These are phyloP conservation scores for Pemphigus obesinymphae DNA, from an alignment of 1,140 invertebrate genomes.

Conservation along the genomic window DNA sequence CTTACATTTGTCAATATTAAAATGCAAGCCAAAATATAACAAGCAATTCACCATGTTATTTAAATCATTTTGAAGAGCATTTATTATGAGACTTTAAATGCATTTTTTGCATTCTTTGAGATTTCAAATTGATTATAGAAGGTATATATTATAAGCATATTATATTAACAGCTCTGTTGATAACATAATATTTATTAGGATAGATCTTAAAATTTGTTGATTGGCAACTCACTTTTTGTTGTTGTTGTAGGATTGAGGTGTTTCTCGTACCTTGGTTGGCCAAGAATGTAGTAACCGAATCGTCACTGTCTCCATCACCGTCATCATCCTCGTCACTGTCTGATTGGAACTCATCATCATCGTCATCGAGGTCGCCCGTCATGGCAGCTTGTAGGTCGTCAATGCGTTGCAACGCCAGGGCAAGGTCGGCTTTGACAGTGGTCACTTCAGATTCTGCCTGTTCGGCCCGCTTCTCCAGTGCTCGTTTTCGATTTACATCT, in stretches of 20 bases:
- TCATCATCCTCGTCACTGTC: slow-evolving; percentile 35
- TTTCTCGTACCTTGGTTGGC: slow-evolving; percentile 20
- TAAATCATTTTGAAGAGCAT: too few relatives aligned
- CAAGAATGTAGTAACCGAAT: slow-evolving; percentile 22
- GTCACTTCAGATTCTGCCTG: slow-evolving; percentile 60
- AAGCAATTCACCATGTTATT: too few relatives aligned
- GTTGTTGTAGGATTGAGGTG: slow-evolving; percentile 1
- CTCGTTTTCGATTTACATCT: slow-evolving; percentile 61
- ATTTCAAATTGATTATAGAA: too few relatives aligned
- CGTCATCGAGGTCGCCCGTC: slow-evolving; percentile 60
- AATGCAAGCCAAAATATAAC: too few relatives aligned
- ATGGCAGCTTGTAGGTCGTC: slow-evolving; percentile 80
- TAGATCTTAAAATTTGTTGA: too few relatives aligned
- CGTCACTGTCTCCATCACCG: slow-evolving; percentile 5
- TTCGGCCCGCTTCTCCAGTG: slow-evolving; percentile 66
- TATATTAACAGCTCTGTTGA: too few relatives aligned
- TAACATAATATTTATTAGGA: too few relatives aligned
- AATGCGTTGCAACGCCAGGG: slow-evolving; percentile 75
- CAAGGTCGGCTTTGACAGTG: slow-evolving; percentile 64
- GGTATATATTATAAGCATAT: too few relatives aligned
- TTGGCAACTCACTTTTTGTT: slow-evolving; percentile 12
- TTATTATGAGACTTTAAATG: too few relatives aligned
- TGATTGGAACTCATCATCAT: slow-evolving; percentile 50
- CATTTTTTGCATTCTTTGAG: too few relatives aligned
- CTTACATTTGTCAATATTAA: too few relatives aligned